Base-by-base conservation (phyloP, 2,113 vertebrate genomes). In the Otis tarda region DNA sequence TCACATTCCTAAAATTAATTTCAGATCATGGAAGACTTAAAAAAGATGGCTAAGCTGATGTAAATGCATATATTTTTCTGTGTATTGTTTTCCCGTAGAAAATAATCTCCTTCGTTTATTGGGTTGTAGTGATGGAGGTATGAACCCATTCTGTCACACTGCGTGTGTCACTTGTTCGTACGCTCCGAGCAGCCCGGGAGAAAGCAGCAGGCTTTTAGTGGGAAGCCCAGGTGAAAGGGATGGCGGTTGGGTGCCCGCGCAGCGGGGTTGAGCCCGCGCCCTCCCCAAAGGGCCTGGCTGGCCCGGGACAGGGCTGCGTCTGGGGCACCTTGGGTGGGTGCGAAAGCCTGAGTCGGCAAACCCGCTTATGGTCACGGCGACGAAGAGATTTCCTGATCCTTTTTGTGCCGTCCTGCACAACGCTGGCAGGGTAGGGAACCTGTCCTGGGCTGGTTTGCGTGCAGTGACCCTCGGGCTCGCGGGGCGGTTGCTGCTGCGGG, bases 131-230 rank as follows among this genome's bases (percentile, higher is more conserved):
- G 93, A 94, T 69, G 88, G 90, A 97, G 90, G 69, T 93, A n/a
- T 95, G 96, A 97, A 82, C 95, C 83, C 86, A 83, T 95, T 97
- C 96, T 97, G 95, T 97, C 95, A 97, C 69, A 49, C 81, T 73
- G 61, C 9, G 24, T 93, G 79, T 92, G 83, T 97, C 80, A 78
- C 83, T 95, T 74, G 79, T 53, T 94, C 45, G 24, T 76, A 74
- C 41, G 80, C 85, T 91, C 90, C 50, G 19, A 81, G 65, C 77
- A 94, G 94, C 95, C 94, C 57, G 70, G 87, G 96, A 95, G 94
- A 77, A 96, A 92, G 93, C 71, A 84, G 90, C 89, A 84, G 77
- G 89, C 68, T 83, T 93, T 77, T 65, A 88, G 83, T 92, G 90
- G 83, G 85, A 96, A 93, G 47, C 78, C 85, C 93, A 79, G 95